phyloP scores from a whole-genome alignment of 2,797 vertebrate species.

The Thalassophryne amazonica region DNA sequence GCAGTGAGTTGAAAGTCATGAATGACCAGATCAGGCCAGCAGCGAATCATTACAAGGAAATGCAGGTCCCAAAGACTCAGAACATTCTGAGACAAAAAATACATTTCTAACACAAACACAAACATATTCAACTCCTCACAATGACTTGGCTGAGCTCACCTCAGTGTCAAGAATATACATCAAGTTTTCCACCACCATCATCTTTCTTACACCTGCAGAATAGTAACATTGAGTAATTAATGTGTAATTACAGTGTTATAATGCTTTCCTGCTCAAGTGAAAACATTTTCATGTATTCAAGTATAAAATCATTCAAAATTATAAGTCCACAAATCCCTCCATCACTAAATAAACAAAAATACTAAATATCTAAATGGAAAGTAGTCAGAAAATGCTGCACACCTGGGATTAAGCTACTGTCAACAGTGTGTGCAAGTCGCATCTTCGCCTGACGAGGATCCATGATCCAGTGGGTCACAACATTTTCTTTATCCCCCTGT shows the following conservation, averaged over 20 bases:
- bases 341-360: too few relatives aligned
- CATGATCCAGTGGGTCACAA: constrained; percentile 84
- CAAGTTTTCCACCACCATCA: constrained; percentile 85
- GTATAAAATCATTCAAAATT: too few relatives aligned
- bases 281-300: too few relatives aligned
- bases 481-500: constrained; percentile 81
- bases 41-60: constrained; percentile 83
- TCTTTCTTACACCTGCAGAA: constrained; percentile 84
- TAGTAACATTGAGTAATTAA: constrained; percentile 8
- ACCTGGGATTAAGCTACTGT: constrained; percentile 82
- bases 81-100: constrained; percentile 70
- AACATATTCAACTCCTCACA: not conserved
- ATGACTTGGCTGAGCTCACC: constrained; percentile 65
- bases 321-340: too few relatives aligned
- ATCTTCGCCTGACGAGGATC: constrained; percentile 69
- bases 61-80: constrained; percentile 89
- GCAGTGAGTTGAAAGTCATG: constrained; percentile 90
- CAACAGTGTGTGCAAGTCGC: constrained; percentile 69
- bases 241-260: not conserved
- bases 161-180: constrained; percentile 88
- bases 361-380: too few relatives aligned
- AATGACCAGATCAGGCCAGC: constrained; percentile 80
- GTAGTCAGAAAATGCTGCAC: too few relatives aligned
- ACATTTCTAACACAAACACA: not conserved
- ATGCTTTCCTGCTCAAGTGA: too few relatives aligned